Evolutionary conservation across 1,140 invertebrate species (phyloP).

Genomic region (Lucilia cuprina): DNA sequence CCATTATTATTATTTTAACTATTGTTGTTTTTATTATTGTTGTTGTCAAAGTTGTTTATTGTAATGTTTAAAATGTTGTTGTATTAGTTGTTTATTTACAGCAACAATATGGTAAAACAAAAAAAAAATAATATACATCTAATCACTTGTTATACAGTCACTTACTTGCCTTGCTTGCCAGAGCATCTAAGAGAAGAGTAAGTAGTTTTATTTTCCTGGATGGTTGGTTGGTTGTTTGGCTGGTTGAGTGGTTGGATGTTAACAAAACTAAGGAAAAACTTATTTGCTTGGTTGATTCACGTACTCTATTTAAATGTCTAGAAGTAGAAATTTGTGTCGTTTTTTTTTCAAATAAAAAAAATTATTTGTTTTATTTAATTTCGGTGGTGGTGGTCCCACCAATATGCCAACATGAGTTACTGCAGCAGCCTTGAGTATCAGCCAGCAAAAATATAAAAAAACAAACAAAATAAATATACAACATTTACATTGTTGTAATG

Average conservation of each 20-base stretch:
- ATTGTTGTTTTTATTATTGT: constrained; percentile 14
- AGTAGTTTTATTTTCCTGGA: neutral
- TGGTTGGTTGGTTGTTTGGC: neutral
- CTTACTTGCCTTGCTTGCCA: neutral
- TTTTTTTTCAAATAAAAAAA: neutral
- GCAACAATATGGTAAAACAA: neutral
- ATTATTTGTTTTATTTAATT: neutral
- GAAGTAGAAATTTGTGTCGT: constrained; percentile 6
- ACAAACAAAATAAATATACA: constrained; percentile 20
- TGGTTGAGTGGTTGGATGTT: neutral
- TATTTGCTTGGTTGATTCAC: constrained; percentile 18
- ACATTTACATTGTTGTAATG: constrained; percentile 34
- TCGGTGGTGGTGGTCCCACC: neutral
- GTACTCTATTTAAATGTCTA: constrained; percentile 23
- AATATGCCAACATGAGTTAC: constrained; percentile 6
- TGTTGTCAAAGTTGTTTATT: constrained; percentile 31
- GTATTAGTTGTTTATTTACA: constrained; percentile 12
- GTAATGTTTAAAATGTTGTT: constrained; percentile 20
- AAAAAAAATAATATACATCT: constrained; percentile 11
- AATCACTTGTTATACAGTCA: constrained; percentile 5
- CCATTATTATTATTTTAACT: neutral
- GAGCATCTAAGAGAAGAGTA: neutral
- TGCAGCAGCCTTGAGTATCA: neutral
- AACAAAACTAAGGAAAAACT: neutral
- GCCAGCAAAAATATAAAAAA: constrained; percentile 8